Evolutionary conservation across 2,113 vertebrate species (phyloP), one percentile per base, ranked within the genome.

Genomic region (Pollimyrus isidori): DNA sequence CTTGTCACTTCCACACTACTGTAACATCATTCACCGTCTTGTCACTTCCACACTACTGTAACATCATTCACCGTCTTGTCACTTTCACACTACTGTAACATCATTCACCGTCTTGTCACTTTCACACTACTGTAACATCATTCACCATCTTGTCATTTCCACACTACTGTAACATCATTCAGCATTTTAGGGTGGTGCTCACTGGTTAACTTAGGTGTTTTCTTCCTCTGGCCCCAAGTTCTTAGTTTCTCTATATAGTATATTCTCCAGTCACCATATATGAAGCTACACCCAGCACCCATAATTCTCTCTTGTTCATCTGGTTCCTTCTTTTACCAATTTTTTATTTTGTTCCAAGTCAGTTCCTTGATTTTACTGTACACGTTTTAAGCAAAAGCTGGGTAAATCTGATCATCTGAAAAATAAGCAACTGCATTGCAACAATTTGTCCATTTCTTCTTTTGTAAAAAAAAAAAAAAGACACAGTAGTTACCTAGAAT

Each of bases 401-500:
- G 69, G 26, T 10, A 76, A 76, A 39, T 76, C 11, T 19, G 35
- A 76, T 76, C 35, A 19, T 42, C 30, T 80, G 17, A 80, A 42
- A 42, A 80, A 17, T 17, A 42, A 39, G 35, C 13, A 80, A 35
- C 17, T 42, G 35, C 73, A 80, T 7, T 80, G 30, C 35, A 80
- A 69, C 62, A 69, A 13, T 13, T 30, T 30, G n/a, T 26, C 62
- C 9, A 69, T 30, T 69, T 13, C 62, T 69, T 9, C 35, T 30
- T 35, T 73, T 35, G n/a, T 35, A 26, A 73, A 35, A 69, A 11
- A 69, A 17, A 73, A 83, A 83, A 7, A 39, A 82, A 82, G 30
- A 82, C 39, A 83, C 39, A 83, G 80, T 19, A 46, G 23, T 48
- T 93, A 84, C 45, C 39, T 21, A 48, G 19, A 84, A 48, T 48